These are phyloP conservation scores for Drosophila mulleri DNA, from an alignment of 2,888 invertebrate species.

Conservation along the genomic window DNA sequence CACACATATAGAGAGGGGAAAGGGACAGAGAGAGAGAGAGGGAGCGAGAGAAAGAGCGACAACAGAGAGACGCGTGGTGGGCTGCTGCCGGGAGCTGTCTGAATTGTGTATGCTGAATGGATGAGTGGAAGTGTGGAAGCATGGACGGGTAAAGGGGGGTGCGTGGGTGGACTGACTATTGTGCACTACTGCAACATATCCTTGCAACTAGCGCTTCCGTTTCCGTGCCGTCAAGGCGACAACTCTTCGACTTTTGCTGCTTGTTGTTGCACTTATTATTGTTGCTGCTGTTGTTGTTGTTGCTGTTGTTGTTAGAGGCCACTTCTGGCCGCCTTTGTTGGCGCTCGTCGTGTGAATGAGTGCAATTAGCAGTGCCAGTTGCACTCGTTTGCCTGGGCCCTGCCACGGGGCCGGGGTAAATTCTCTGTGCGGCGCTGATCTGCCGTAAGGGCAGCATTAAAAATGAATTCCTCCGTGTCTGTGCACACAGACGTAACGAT, in stretches of 20 bases:
- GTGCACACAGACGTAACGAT: slow-evolving; percentile 12
- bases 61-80: background rate
- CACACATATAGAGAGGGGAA: background rate
- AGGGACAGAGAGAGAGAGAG: background rate
- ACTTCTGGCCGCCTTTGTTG: slow-evolving; percentile 67
- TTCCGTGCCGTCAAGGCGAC: slow-evolving; percentile 73
- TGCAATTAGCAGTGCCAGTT: slow-evolving; percentile 74
- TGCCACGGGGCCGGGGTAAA: slow-evolving; percentile 1
- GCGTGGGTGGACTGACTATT: slow-evolving; percentile 40
- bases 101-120: slow-evolving; percentile 39
- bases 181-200: slow-evolving; percentile 72
- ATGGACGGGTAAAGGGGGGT: background rate
- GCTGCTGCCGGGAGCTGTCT: background rate
- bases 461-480: slow-evolving; percentile 67
- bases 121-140: background rate
- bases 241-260: slow-evolving; percentile 39
- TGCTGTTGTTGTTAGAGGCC: slow-evolving; percentile 47
- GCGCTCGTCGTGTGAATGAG: slow-evolving; percentile 70
- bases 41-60: background rate
- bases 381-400: slow-evolving; percentile 51
- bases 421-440: slow-evolving; percentile 41
- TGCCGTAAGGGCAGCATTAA: slow-evolving; percentile 59
- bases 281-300: slow-evolving; percentile 17
- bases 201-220: slow-evolving; percentile 80
- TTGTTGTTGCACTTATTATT: slow-evolving; percentile 20